These are phyloP conservation scores for Uropetala carovei DNA, from an alignment of 2,888 invertebrate species.

Conservation along the genomic window DNA sequence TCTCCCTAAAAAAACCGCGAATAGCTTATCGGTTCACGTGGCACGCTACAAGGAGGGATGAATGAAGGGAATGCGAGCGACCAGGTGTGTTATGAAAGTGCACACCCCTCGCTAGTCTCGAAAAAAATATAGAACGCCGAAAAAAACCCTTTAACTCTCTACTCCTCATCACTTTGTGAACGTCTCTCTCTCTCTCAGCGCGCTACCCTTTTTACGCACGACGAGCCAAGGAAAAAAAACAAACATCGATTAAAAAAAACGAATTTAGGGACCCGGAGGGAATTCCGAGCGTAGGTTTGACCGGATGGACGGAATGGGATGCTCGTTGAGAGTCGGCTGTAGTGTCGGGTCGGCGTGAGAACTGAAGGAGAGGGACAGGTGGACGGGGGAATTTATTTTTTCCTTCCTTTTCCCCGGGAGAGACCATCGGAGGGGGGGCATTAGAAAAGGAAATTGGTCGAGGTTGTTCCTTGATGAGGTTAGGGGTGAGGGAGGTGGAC, in stretches of 20 bases:
- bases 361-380: slow-evolving; percentile 47
- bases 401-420: not conserved
- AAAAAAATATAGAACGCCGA: not conserved
- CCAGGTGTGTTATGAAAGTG: slow-evolving; percentile 21
- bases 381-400: slow-evolving; percentile 25
- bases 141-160: not conserved
- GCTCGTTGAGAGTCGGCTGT: not conserved
- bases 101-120: not conserved
- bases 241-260: slow-evolving; percentile 6
- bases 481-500: too few relatives aligned
- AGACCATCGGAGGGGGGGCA: not conserved
- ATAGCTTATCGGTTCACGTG: not conserved
- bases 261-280: too few relatives aligned
- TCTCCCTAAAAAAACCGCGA: not conserved
- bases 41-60: not conserved
- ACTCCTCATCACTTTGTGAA: not conserved
- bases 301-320: slow-evolving; percentile 63
- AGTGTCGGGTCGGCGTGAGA: not conserved
- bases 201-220: not conserved
- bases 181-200: too few relatives aligned
- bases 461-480: not conserved
- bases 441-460: not conserved
- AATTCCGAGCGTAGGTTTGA: slow-evolving; percentile 36
- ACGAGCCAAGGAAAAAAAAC: not conserved
- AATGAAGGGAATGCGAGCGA: not conserved